Percentiles rank a stretch among this genome's conserved stretches.
Evolutionary conservation across 2,888 invertebrate species (phyloP).

Genomic region (Hydroisotoma schaefferi): DNA sequence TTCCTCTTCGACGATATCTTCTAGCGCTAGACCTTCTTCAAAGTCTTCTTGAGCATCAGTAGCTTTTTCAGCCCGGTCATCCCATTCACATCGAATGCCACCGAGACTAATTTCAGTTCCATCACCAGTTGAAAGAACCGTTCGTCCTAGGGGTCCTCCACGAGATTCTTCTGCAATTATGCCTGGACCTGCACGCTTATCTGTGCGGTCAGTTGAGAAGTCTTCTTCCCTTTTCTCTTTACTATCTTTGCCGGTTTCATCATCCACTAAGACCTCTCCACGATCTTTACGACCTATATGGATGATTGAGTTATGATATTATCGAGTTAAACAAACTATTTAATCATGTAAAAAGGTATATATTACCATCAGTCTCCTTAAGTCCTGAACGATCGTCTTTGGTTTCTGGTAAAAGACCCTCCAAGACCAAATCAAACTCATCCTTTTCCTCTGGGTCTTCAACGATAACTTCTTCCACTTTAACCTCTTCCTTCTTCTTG

Average conservation of each 20-base stretch:
- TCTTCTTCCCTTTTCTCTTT: constrained; percentile 18
- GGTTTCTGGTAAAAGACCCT: background rate
- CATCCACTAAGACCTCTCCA: constrained; percentile 10
- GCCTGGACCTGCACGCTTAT: no score
- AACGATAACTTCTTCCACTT: constrained; percentile 8
- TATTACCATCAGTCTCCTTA: background rate
- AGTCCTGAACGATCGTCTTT: background rate
- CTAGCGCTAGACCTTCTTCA: background rate
- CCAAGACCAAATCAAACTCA: constrained; percentile 27
- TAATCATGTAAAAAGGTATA: no score
- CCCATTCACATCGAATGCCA: constrained; percentile 6
- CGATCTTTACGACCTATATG: background rate
- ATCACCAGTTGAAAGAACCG: background rate
- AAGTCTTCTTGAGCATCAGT: background rate
- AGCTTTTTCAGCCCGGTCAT: background rate
- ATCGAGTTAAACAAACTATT: no score
- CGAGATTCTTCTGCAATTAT: no score
- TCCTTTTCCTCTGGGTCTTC: constrained; percentile 22
- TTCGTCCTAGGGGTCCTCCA: no score
- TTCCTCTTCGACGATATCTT: constrained; percentile 7
- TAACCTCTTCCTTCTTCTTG: constrained; percentile 14
- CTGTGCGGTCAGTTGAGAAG: background rate
- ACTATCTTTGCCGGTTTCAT: constrained; percentile 19
- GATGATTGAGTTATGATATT: no score
- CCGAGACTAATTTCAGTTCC: background rate